phyloP scores from a whole-genome alignment of 2,113 vertebrate genomes.

The Scolopax mira region DNA sequence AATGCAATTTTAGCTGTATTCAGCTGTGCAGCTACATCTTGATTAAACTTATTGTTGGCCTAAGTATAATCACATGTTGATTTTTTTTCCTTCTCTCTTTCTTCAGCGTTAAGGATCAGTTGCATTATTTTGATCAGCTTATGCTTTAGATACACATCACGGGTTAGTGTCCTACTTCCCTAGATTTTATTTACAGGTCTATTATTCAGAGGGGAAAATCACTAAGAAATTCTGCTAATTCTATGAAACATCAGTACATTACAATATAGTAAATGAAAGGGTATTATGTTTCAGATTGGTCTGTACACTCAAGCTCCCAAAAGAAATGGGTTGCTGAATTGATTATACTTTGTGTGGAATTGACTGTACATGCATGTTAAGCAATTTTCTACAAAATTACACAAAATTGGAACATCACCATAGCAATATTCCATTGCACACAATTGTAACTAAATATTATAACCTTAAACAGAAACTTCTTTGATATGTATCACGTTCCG shows the following conservation, averaged over 20 bases:
- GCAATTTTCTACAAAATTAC: slow-evolving; percentile 30
- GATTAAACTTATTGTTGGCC: slow-evolving; percentile 44
- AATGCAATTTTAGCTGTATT: slow-evolving; percentile 40
- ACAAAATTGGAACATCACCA: slow-evolving; percentile 16
- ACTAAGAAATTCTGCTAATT: background rate
- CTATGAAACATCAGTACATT: background rate
- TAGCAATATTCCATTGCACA: background rate
- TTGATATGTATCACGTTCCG: background rate
- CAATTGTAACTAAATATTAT: background rate
- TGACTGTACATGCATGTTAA: slow-evolving; percentile 7
- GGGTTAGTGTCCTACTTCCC: background rate
- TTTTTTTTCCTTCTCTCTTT: background rate
- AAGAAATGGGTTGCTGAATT: slow-evolving; percentile 18
- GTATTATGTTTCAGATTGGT: slow-evolving; percentile 31
- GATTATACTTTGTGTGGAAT: slow-evolving; percentile 28
- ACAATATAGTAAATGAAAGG: background rate
- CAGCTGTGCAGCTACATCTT: background rate
- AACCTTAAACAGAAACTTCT: background rate
- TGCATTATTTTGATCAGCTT: background rate
- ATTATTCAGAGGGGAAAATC: background rate
- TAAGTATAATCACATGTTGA: background rate
- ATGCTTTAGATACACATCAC: background rate
- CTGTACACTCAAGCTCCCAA: background rate
- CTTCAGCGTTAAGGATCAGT: background rate
- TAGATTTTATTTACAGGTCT: slow-evolving; percentile 2